phyloP scores from a whole-genome alignment of 2,888 invertebrate genomes.

The Crematogaster levior region DNA sequence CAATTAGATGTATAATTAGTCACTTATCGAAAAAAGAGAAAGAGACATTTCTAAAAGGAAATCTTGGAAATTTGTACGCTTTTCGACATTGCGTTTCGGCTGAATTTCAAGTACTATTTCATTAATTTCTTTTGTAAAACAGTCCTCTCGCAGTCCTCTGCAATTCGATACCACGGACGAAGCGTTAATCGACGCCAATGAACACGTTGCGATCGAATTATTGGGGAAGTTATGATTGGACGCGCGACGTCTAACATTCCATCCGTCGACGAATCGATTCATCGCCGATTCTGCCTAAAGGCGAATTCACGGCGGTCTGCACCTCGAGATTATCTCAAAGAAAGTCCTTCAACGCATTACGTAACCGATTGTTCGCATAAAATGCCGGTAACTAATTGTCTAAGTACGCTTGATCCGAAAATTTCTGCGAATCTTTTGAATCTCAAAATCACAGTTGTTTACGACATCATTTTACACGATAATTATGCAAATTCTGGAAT shows the following conservation, averaged over 20 bases:
- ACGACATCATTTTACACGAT: neutral
- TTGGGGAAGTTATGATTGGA: conserved; percentile 31
- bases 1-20: neutral
- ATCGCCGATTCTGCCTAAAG: conserved; percentile 6
- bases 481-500: neutral
- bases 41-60: conserved; percentile 4
- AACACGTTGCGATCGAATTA: conserved; percentile 27
- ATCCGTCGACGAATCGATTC: conserved; percentile 29
- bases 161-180: conserved; percentile 18
- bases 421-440: neutral
- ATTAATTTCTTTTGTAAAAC: neutral
- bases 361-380: neutral
- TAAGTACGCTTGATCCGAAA: neutral
- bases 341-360: neutral
- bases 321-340: conserved; percentile 3
- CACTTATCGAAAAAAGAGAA: neutral
- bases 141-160: conserved; percentile 23
- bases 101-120: neutral
- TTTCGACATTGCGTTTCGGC: neutral
- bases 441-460: neutral
- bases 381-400: neutral
- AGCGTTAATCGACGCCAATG: conserved; percentile 21
- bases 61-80: conserved; percentile 10
- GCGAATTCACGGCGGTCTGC: conserved; percentile 6
- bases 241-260: conserved; percentile 25